Evolutionary conservation across 2,797 vertebrate genomes (phyloP), one percentile per base, ranked within the genome.

Genomic region (Sternarchorhynchus goeldii): DNA sequence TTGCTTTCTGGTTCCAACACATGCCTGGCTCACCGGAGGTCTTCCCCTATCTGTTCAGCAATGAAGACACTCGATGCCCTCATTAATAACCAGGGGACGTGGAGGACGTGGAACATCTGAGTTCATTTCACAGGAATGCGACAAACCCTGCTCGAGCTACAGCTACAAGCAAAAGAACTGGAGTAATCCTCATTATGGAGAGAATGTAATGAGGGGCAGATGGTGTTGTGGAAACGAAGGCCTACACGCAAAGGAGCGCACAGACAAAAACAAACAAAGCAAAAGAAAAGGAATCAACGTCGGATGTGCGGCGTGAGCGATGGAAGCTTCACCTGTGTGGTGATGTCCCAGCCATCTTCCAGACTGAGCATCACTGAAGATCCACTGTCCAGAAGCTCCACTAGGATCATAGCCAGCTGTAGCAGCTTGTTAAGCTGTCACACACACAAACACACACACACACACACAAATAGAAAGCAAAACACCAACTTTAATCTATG

Each of bases 271-370:
- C 25, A 29, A 45, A 45, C 5, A 45, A 45, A 0, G 10, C 41
- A 7, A 45, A 45, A 45, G 0, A 36, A 36, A 4, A 36, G 6
- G 34, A 36, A 36, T 1, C 20, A 65, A 65, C 1, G 16, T 12
- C 4, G 25, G 60, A 29, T n/a, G 17, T 20, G 14, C 25, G 16
- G 10, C 2, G 39, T 0, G 18, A 21, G 31, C 16, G 64, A 57
- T 29, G 1, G 21, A 14, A 64, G 21, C 2, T 89, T 95, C 90
- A 98, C 98, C 93, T 99, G 97, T 21, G 95, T 93, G 36, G 96
- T 99, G 85, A 97, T 94, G 88, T 99, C 98, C 98, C 97, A 99
- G 88, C 98, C 98, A 68, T 99, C 98, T 91, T 99, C 98, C 88
- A 99, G 92, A 90, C 97, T 97, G 87, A 99, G 91, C 87, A 99